Evolutionary conservation across 2,113 vertebrate species (phyloP), one percentile per base, ranked within the genome.

Genomic region (Tamias sibiricus): DNA sequence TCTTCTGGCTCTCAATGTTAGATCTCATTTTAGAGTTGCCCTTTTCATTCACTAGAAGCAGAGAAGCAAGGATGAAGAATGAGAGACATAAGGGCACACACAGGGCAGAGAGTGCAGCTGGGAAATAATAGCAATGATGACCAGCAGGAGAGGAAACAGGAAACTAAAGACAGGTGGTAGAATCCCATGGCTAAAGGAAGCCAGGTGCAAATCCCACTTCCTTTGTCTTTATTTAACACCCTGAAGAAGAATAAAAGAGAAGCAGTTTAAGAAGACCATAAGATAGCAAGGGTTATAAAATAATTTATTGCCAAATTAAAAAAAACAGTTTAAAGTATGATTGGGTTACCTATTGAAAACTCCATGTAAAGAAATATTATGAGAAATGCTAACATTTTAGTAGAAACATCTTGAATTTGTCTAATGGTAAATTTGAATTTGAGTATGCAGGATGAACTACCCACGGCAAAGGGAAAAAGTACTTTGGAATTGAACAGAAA

Each of bases 151-250:
- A 91, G 54, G 17, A 71, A 6, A 72, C 72, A 77, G 69, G 79
- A 79, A 59, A 52, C 37, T 52, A 94, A 52, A 86, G 47, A 69
- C 26, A 72, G 52, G 13, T 47, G 8, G 6, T 14, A 42, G 76
- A 84, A 24, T 42, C 49, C 71, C 68, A 52, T 20, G 42, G 24
- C 30, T 82, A 92, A n/a, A 92, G 47, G 32, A 90, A 88, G n/a
- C 8, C 32, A 79, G n/a, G 6, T 42, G 26, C 30, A 83, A 88
- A 86, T 59, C 16, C 20, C n/a, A 95, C 37, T 66, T 84, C 42
- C 52, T 74, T 81, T 69, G 28, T 69, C 84, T 97, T 92, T 88
- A 85, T 74, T 90, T 94, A 82, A 82, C 82, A 37, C 1, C n/a
- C 54, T 24, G 1, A 85, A 92, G 94, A 88, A 87, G 30, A 57